These are phyloP conservation scores for Cremastobaeus sp. DNA, from an alignment of 2,888 invertebrate species.

Conservation along the genomic window DNA sequence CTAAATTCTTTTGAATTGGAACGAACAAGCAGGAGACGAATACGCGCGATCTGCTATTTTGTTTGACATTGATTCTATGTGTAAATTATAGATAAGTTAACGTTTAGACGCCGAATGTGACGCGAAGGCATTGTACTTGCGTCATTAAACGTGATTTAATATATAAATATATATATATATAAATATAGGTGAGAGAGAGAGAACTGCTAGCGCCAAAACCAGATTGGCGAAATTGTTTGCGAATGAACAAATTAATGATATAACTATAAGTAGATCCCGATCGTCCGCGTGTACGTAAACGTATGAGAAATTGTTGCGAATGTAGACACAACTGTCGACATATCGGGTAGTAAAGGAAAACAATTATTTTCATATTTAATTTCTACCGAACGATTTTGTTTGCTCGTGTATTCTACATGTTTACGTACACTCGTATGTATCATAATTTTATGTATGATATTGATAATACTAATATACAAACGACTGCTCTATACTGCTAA, in stretches of 20 bases:
- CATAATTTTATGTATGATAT: constrained; percentile 70
- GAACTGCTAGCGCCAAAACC: constrained; percentile 49
- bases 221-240: constrained; percentile 50
- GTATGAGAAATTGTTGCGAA: too few relatives aligned
- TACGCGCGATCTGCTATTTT: constrained; percentile 63
- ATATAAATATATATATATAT: constrained; percentile 38
- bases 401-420: constrained; percentile 64
- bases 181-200: constrained; percentile 57
- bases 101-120: constrained; percentile 61
- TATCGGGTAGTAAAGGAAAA: constrained; percentile 32
- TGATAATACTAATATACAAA: constrained; percentile 73
- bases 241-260: constrained; percentile 62
- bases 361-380: constrained; percentile 53
- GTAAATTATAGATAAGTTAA: constrained; percentile 69
- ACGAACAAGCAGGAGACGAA: constrained; percentile 47
- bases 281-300: constrained; percentile 59
- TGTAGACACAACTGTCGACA: constrained; percentile 39
- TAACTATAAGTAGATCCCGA: constrained; percentile 42
- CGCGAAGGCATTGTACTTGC: constrained; percentile 53
- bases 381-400: constrained; percentile 38
- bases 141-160: constrained; percentile 62
- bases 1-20: constrained; percentile 21
- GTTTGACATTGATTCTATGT: constrained; percentile 71
- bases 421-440: constrained; percentile 67
- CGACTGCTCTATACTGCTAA: constrained; percentile 79